Evolutionary conservation across 2,888 invertebrate genomes (phyloP), one percentile per base, ranked within the genome.

Genomic region (Malachius bipustulatus): DNA sequence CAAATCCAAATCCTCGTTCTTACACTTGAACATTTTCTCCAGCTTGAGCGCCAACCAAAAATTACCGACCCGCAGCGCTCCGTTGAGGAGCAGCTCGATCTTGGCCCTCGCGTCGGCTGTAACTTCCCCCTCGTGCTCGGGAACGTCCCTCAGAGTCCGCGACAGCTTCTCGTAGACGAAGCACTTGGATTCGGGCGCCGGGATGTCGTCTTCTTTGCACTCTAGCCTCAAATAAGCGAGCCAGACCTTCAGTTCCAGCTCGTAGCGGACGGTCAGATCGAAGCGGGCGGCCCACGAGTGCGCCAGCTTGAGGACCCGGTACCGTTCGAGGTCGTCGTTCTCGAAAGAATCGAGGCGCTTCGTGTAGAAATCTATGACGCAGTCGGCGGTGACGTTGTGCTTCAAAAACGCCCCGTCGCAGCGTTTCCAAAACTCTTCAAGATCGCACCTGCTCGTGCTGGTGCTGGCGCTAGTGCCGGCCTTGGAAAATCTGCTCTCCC

Each of bases 361-460:
- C 1, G 74, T 60, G 26, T 77, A 70, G 54, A 82, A 82, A 42
- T 73, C 64, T 0, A 77, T 72, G 1, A 78, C 70, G 11, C 71
- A 66, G 40, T 70, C 69, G 10, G 77, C 73, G 0, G 70, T 61
- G 1, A 82, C 70, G 0, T 72, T 61, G 34, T 75, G 69, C 16
- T 67, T 62, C 45, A 66, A 65, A 43, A 82, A 77, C 32, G 73
- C 73, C 31, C 63, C 57, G 40, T 79, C 73, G 45, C 79, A 79
- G 30, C 69, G 63, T 1, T 66, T 64, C 60, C 78, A 71, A 49
- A 74, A 74, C 1, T 62, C 52, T 19, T 65, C 53, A 4, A 63
- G 58, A 45, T 60, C 65, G 13, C 64, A 58, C 30, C 70, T 53
- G 38, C 55, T 62, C n/a, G n/a, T n/a, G n/a, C n/a, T n/a, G n/a